These are phyloP conservation scores for Notiomystis cincta DNA, from an alignment of 2,113 vertebrate species.

Conservation along the genomic window DNA sequence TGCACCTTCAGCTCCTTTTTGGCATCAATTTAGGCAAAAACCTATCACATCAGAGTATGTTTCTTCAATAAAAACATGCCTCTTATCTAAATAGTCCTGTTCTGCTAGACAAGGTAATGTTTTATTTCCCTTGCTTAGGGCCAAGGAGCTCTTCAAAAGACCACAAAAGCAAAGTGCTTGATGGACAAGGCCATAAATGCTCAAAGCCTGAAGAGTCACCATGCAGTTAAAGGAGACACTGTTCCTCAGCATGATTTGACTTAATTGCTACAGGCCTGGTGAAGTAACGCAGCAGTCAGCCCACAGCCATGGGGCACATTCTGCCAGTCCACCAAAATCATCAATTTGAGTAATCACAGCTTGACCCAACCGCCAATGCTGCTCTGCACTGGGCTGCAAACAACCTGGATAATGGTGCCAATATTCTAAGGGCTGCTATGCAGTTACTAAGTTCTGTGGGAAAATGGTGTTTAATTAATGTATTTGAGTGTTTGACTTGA, in stretches of 20 bases:
- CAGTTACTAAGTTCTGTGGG: not conserved
- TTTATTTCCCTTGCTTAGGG: not conserved
- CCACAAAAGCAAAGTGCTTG: not conserved
- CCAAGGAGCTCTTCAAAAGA: not conserved
- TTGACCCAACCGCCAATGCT: not conserved
- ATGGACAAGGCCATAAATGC: not conserved
- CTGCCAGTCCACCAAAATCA: not conserved
- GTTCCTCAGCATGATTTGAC: not conserved
- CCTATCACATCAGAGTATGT: not conserved
- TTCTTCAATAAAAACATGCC: not conserved
- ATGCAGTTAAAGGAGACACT: not conserved
- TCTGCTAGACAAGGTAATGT: not conserved
- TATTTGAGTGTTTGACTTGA: not conserved
- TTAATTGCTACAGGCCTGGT: not conserved
- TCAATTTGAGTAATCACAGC: not conserved
- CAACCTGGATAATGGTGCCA: not conserved
- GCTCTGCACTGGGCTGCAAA: accelerated
- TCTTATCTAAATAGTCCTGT: not conserved
- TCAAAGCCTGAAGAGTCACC: not conserved
- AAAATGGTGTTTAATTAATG: not conserved
- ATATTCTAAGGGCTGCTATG: not conserved
- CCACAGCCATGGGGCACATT: not conserved
- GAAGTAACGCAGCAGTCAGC: not conserved
- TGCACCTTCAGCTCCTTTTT: not conserved
- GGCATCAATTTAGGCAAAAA: not conserved